phyloP scores from a whole-genome alignment of 2,888 invertebrate genomes.

The Drosophila ezoana region DNA sequence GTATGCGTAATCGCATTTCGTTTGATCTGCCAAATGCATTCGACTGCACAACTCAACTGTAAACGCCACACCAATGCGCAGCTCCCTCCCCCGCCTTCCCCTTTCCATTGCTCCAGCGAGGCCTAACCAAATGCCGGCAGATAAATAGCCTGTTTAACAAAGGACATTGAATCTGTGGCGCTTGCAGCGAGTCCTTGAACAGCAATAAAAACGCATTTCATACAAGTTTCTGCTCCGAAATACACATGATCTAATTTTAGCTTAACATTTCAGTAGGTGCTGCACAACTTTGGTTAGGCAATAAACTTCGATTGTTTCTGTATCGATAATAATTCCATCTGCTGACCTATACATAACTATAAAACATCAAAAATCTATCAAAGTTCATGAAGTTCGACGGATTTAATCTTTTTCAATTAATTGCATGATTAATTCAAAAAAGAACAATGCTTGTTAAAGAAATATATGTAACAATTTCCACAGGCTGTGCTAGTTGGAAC shows the following conservation, averaged over 20 bases:
- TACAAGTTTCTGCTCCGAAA: neutral
- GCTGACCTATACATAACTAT: too few relatives aligned
- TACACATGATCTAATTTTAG: too few relatives aligned
- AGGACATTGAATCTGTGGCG: conserved; percentile 6
- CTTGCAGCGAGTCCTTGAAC: neutral
- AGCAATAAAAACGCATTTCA: conserved; percentile 7
- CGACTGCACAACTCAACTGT: conserved; percentile 48
- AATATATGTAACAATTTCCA: too few relatives aligned
- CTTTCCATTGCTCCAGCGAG: neutral
- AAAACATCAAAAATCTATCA: neutral
- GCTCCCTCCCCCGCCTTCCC: neutral
- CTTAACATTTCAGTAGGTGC: neutral
- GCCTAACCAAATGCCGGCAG: conserved; percentile 17
- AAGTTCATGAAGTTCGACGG: neutral
- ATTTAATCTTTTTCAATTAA: too few relatives aligned
- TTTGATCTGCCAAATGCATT: conserved; percentile 61
- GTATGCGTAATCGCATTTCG: conserved; percentile 63
- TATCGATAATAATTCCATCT: too few relatives aligned
- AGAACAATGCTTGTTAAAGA: too few relatives aligned
- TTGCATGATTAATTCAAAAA: too few relatives aligned
- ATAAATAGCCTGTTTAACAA: conserved; percentile 18
- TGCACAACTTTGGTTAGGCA: neutral
- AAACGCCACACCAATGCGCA: conserved; percentile 18
- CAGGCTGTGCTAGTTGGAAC: too few relatives aligned
- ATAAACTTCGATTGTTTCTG: too few relatives aligned